These are phyloP conservation scores for Corticium candelabrum DNA, from an alignment of 37 sponge, comb jelly and placozoan genomes.

Conservation along the genomic window DNA sequence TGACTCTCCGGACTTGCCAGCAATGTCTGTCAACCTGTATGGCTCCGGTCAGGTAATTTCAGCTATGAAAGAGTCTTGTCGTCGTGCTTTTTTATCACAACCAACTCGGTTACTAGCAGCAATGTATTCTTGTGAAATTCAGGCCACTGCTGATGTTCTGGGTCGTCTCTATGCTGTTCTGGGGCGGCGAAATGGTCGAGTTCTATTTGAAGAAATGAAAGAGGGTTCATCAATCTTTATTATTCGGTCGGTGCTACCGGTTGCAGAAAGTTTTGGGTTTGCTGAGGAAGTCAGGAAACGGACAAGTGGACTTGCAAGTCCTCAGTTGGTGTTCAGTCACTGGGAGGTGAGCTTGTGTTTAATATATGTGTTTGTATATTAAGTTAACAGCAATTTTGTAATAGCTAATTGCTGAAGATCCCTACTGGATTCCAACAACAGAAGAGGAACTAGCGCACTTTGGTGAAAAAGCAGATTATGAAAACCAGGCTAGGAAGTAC, in stretches of 20 bases:
- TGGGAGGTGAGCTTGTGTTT: slow-evolving; percentile 69
- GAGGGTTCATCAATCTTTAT: slow-evolving; percentile 76
- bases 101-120: slow-evolving; percentile 81
- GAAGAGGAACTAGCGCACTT: slow-evolving; percentile 92
- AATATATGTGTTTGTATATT: not conserved
- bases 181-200: slow-evolving; percentile 66
- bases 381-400: not conserved
- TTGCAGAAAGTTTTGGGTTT: slow-evolving; percentile 97
- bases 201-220: slow-evolving; percentile 72
- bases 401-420: slow-evolving; percentile 69
- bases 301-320: slow-evolving; percentile 92
- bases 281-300: slow-evolving; percentile 92
- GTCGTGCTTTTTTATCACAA: slow-evolving; percentile 69
- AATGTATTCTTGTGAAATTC: slow-evolving; percentile 85
- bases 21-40: not conserved
- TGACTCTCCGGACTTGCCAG: not conserved
- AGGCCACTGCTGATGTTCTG: slow-evolving; percentile 85
- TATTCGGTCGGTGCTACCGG: slow-evolving; percentile 76
- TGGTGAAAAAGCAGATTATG: slow-evolving; percentile 95
- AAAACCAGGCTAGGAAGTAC: slow-evolving; percentile 78
- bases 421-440: slow-evolving; percentile 97
- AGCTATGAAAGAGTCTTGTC: slow-evolving; percentile 79
- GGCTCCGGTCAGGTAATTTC: slow-evolving; percentile 88
- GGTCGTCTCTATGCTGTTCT: slow-evolving; percentile 85
- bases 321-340: slow-evolving; percentile 93